These are phyloP conservation scores for Tokudaia tokunoshimensis DNA, from an alignment of 2,797 vertebrate species.

Conservation along the genomic window DNA sequence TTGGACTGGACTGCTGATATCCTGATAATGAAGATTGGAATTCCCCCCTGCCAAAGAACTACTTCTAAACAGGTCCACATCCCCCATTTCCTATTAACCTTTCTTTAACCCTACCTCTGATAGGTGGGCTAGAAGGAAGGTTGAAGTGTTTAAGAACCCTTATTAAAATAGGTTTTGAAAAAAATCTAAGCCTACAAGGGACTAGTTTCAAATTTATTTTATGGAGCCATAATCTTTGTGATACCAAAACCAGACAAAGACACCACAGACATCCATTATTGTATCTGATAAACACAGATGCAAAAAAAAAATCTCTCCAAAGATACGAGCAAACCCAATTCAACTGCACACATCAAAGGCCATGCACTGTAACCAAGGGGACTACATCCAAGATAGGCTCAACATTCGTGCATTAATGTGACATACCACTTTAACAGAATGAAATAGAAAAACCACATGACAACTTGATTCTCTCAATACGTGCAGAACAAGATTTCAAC, in stretches of 20 bases:
- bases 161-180: not conserved
- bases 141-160: not conserved
- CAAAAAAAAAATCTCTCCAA: constrained; percentile 25
- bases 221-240: not conserved
- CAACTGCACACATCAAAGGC: not conserved
- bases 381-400: not conserved
- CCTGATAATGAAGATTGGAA: not conserved
- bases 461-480: not conserved
- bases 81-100: not conserved
- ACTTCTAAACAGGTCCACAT: not conserved
- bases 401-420: not conserved
- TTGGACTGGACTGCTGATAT: not conserved
- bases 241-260: constrained; percentile 28
- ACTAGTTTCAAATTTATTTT: constrained; percentile 1
- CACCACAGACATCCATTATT: not conserved
- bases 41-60: not conserved
- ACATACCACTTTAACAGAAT: not conserved
- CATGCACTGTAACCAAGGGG: not conserved
- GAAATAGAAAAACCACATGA: constrained; percentile 18
- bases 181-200: not conserved
- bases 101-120: not conserved
- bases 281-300: not conserved
- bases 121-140: not conserved
- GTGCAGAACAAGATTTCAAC: not conserved
- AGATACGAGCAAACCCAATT: not conserved